phyloP scores from a whole-genome alignment of 2,113 vertebrate species.

The Mastomys coucha region DNA sequence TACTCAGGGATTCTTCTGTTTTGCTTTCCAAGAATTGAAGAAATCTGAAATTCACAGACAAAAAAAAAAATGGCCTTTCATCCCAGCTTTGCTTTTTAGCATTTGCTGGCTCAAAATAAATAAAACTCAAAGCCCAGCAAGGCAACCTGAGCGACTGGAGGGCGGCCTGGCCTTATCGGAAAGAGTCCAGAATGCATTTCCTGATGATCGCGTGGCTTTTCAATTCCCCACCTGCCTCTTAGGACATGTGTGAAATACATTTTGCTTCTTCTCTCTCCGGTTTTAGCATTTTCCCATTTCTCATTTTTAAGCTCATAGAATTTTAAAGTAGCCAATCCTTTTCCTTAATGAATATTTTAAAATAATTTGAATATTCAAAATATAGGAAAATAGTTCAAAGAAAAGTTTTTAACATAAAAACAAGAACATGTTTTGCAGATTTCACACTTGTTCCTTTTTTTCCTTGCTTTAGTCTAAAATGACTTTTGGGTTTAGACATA shows the following conservation, averaged over 20 bases:
- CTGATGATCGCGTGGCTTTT: slow-evolving; percentile 63
- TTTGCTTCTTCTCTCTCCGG: slow-evolving; percentile 74
- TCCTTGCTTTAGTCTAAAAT: slow-evolving; percentile 80
- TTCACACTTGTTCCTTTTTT: slow-evolving; percentile 83
- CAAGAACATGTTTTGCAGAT: slow-evolving; percentile 82
- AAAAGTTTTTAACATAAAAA: slow-evolving; percentile 81
- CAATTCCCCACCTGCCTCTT: slow-evolving; percentile 77
- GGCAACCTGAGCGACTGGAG: slow-evolving; percentile 30
- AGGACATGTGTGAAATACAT: slow-evolving; percentile 78
- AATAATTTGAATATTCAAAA: slow-evolving; percentile 85
- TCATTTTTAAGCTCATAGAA: slow-evolving; percentile 78
- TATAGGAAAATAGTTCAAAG: slow-evolving; percentile 82
- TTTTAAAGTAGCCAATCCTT: slow-evolving; percentile 83
- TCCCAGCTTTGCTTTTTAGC: slow-evolving; percentile 54
- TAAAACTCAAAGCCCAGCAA: slow-evolving; percentile 35
- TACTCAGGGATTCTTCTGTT: slow-evolving; percentile 71
- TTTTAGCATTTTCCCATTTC: slow-evolving; percentile 80
- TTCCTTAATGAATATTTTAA: slow-evolving; percentile 84
- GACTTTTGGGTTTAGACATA: slow-evolving; percentile 77
- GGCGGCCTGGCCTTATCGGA: slow-evolving; percentile 63
- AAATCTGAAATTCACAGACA: slow-evolving; percentile 67
- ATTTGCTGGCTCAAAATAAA: slow-evolving; percentile 57
- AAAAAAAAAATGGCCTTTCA: slow-evolving; percentile 35
- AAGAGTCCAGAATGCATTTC: slow-evolving; percentile 68
- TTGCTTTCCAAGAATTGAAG: slow-evolving; percentile 79